Base-by-base conservation (phyloP, 2,888 invertebrate species). In the Melanotus villosus region DNA sequence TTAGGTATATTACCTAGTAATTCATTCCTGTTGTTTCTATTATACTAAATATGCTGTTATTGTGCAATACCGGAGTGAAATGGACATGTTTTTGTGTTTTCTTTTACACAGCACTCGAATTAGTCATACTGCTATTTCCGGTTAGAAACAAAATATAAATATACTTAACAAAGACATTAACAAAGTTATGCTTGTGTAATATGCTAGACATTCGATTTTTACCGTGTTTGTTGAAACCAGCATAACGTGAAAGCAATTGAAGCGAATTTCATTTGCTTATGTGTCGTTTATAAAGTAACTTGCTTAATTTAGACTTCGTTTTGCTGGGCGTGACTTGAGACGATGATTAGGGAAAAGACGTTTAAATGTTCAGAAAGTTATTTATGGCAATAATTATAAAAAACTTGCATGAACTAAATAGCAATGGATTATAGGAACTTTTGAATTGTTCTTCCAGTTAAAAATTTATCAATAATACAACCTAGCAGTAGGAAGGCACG, bases 11-110 rank as follows among this genome's bases (percentile, higher is more conserved):
- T 57, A 58, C 34, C 41, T 45, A 62, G 56, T 32, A 57, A 68
- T 64, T 64, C 68, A 68, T 68, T 68, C 68, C 68, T 64, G 47
- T 64, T 45, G 16, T 43, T 52, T 32, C 38, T 43, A 59, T 45
- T 41, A 43, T 30, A 30, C 12, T 34, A 36, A 36, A 54, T 30
- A 43, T 43, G 14, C 21, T 7, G 38, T 26, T 47, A 52, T 36
- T 56, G 68, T 68, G 68, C 68, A 68, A 68, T 64, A 18, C 32
- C 32, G 45, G 23, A 56, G 50, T 67, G 52, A 18, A 54, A 34
- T 32, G 30, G 36, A 16, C 43, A 57, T 65, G 45, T 47, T 47
- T 52, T 50, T 50, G 32, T 58, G 43, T 56, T 64, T 58, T n/a
- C 3, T 41, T 47, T 23, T 12, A 47, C 47, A n/a, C 32, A 26